Evolutionary conservation across 2,113 vertebrate species (phyloP).

Genomic region (Seriola rivoliana): DNA sequence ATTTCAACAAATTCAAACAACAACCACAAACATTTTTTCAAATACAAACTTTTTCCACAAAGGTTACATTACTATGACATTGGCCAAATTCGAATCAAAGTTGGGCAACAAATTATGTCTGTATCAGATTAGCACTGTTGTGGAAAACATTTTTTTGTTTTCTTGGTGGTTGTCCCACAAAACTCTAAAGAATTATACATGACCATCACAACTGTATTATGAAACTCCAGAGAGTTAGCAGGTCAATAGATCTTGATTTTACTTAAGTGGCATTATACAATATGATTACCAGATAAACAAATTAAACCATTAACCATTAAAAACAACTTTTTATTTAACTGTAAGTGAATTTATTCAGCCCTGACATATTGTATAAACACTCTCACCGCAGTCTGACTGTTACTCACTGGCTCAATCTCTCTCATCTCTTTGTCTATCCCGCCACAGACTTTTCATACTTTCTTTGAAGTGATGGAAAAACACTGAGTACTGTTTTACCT

Average conservation of each 20-base stretch:
- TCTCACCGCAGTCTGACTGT: background rate
- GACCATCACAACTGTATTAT: background rate
- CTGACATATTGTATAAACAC: background rate
- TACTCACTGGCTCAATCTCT: background rate
- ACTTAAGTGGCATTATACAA: background rate
- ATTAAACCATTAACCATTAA: too few relatives aligned
- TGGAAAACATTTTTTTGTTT: background rate
- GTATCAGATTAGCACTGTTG: background rate
- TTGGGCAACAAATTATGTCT: background rate
- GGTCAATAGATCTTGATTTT: slow-evolving; percentile 14
- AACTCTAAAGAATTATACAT: background rate
- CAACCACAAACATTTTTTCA: background rate
- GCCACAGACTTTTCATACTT: slow-evolving; percentile 14
- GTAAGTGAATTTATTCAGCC: background rate
- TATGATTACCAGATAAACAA: background rate
- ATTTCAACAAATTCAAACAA: background rate
- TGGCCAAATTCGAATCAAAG: background rate
- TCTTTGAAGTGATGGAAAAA: slow-evolving; percentile 17
- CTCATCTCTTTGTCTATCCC: too few relatives aligned
- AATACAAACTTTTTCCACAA: background rate
- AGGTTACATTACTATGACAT: background rate
- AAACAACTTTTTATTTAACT: background rate
- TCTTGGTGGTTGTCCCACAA: background rate
- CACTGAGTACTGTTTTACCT: background rate
- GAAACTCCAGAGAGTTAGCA: background rate